Evolutionary conservation across 2,113 vertebrate species (phyloP).

Genomic region (Campylomormyrus numenius): DNA sequence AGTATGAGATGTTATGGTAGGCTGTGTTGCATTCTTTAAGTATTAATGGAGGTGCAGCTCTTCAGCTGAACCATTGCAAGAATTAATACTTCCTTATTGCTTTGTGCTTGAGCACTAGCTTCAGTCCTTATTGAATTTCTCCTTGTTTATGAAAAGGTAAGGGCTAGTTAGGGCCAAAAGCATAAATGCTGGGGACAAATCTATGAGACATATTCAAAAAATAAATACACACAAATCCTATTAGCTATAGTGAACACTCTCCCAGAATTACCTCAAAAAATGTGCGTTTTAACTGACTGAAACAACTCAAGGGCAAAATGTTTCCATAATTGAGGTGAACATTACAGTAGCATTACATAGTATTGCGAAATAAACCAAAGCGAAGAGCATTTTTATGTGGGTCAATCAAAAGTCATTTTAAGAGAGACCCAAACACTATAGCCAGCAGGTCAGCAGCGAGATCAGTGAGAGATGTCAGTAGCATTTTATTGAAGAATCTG

Average conservation of each 20-base stretch:
- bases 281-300: background rate
- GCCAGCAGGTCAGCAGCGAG: background rate
- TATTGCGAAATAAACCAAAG: background rate
- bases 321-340: constrained; percentile 12
- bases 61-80: background rate
- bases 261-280: background rate
- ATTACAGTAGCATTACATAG: background rate
- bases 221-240: constrained; percentile 2
- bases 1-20: constrained; percentile 34
- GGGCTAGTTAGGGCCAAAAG: background rate
- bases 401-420: background rate
- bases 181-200: background rate
- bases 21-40: background rate
- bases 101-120: background rate
- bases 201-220: background rate
- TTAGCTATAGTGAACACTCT: background rate
- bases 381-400: background rate
- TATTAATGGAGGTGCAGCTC: background rate
- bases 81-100: background rate
- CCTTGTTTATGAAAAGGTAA: constrained; percentile 5
- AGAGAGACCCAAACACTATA: background rate
- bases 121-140: constrained; percentile 17
- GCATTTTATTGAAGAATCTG: background rate
- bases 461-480: background rate
- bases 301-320: background rate